Evolutionary conservation across 2,888 invertebrate species (phyloP).

Genomic region (Clunio marinus): DNA sequence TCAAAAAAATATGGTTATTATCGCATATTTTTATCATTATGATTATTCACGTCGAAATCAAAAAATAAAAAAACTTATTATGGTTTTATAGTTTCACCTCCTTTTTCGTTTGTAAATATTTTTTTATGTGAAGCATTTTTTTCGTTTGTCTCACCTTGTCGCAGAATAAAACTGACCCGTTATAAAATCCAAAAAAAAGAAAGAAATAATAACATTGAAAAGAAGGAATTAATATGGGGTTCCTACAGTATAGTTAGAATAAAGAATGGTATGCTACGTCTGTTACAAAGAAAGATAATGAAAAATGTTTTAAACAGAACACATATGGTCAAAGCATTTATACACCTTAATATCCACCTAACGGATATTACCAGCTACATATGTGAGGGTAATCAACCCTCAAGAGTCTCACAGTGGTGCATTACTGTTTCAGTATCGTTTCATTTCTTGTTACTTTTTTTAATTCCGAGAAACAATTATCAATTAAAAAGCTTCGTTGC

Average conservation of each 20-base stretch:
- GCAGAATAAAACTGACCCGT: constrained; percentile 11
- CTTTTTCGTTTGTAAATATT: not conserved
- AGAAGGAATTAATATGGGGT: constrained; percentile 11
- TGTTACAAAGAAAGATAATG: constrained; percentile 7
- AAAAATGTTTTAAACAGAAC: not conserved
- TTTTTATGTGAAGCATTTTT: not conserved
- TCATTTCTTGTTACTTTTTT: not conserved
- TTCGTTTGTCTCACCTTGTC: not conserved
- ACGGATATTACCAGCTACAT: constrained; percentile 10
- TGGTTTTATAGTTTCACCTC: not conserved
- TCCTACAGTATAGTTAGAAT: not conserved
- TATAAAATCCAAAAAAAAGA: not conserved
- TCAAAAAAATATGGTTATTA: constrained; percentile 14
- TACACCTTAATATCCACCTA: constrained; percentile 9
- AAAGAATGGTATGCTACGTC: not conserved
- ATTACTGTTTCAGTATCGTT: constrained; percentile 11
- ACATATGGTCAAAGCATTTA: constrained; percentile 17
- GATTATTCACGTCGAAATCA: constrained; percentile 13
- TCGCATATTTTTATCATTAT: constrained; percentile 21
- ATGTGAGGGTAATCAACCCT: constrained; percentile 20
- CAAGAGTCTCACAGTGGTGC: not conserved
- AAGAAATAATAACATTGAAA: constrained; percentile 5
- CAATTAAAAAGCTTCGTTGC: constrained; percentile 1
- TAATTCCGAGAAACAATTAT: constrained; percentile 13
- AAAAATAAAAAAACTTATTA: constrained; percentile 6